Base-by-base conservation (phyloP, 2,888 invertebrate species). In the Rhimphoctona megacephalus region DNA sequence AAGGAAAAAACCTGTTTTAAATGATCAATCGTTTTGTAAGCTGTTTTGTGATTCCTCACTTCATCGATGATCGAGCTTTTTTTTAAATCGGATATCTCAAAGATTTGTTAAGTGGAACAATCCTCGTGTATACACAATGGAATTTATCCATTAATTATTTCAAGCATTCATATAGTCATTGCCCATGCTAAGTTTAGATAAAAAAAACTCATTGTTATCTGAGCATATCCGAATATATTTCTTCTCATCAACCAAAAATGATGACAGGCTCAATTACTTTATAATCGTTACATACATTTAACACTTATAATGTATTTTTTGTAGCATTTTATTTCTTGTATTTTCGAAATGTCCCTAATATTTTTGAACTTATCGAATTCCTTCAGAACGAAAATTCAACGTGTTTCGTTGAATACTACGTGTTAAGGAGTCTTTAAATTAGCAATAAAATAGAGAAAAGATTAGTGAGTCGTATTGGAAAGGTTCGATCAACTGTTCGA, bases 401-500 rank as follows among this genome's bases (percentile, higher is more conserved):
- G 8, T 19, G 7, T 7, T 14, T 9, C 19, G 17, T 17, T 11
- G n/a, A 19, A 8, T 19, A 49, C 9, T 1, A 49, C 30, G 52
- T 8, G 30, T n/a, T 8, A 33, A 66, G 9, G 6, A 52, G 36
- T n/a, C 25, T 79, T 25, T n/a, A 11, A 11, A 49, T 46, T 7
- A 9, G 70, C 46, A 25, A 70, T 61, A 61, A n/a, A 70, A 49
- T 49, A 30, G 22, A 67, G 64, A 49, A 19, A 22, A 25, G 52
- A 33, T 72, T 73, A 36, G 79, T 79, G 46, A 79, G 39, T 67
- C 46, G 43, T n/a, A n/a, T 57, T 57, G 25, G 43, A 43, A 74
- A 70, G 54, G 57, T 84, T 57, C 70, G 78, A 81, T 81, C 76
- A 70, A 84, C 78, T 81, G 79, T 76, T 57, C 79, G 64, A 54